Evolutionary conservation across 2,113 vertebrate species (phyloP).

Genomic region (Leptobrachium ailaonicum): DNA sequence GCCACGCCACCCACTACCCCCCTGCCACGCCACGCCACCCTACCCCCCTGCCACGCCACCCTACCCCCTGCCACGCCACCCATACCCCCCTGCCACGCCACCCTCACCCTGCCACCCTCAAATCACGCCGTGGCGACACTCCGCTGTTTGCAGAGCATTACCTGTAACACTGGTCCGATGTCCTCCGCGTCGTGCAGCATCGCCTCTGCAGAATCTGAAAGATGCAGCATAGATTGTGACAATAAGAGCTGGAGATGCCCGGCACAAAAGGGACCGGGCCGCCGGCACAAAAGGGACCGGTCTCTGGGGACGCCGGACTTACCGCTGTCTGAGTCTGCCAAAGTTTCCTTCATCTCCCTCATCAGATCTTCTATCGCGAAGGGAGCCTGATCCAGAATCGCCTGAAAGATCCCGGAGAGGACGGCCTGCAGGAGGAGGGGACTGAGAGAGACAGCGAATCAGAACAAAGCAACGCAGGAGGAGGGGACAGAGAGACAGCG

Average conservation of each 20-base stretch:
- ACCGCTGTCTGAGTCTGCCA: neutral
- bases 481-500: too few relatives aligned
- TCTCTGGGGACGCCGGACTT: neutral
- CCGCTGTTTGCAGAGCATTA: neutral
- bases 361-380: slow-evolving; percentile 73
- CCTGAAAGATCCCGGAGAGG: slow-evolving; percentile 63
- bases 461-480: neutral
- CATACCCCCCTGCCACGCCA: too few relatives aligned
- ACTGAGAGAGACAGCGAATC: slow-evolving; percentile 51
- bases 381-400: slow-evolving; percentile 72
- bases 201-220: neutral
- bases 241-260: too few relatives aligned
- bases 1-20: too few relatives aligned
- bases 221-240: too few relatives aligned
- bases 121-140: too few relatives aligned
- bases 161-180: slow-evolving; percentile 17
- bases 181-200: neutral
- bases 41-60: too few relatives aligned
- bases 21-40: too few relatives aligned
- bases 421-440: slow-evolving; percentile 59
- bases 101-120: too few relatives aligned
- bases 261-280: too few relatives aligned
- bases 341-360: slow-evolving; percentile 59
- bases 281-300: neutral
- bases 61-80: too few relatives aligned